These are phyloP conservation scores for Frankliniella fusca DNA, from an alignment of 2,888 invertebrate genomes.

Conservation along the genomic window DNA sequence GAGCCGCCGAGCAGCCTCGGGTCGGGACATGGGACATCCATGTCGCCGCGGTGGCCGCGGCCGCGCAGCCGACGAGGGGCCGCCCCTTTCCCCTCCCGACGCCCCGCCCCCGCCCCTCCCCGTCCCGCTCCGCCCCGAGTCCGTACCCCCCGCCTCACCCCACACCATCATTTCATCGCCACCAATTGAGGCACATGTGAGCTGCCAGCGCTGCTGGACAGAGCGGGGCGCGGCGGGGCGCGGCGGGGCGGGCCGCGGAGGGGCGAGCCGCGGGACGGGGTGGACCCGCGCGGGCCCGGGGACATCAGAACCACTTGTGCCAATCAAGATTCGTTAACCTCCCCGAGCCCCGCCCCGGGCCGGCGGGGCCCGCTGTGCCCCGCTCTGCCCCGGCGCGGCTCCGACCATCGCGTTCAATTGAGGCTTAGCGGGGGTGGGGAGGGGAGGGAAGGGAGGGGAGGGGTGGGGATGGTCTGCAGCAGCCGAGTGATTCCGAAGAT, in stretches of 20 bases:
- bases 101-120: neutral
- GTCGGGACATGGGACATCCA: too few relatives aligned
- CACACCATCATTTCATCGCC: conserved; percentile 12
- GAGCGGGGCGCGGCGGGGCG: too few relatives aligned
- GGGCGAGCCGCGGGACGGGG: too few relatives aligned
- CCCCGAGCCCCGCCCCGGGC: neutral
- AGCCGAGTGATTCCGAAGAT: too few relatives aligned
- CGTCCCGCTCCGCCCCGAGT: neutral
- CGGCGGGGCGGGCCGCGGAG: too few relatives aligned
- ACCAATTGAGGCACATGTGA: conserved; percentile 12
- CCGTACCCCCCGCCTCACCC: neutral
- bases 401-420: conserved; percentile 8
- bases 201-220: neutral
- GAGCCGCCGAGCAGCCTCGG: neutral
- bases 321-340: conserved; percentile 23
- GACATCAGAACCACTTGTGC: conserved; percentile 14
- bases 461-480: too few relatives aligned
- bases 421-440: neutral
- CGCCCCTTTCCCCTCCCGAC: neutral
- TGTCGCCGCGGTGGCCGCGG: neutral
- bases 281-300: neutral
- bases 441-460: neutral
- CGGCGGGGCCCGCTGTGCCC: neutral
- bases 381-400: neutral
- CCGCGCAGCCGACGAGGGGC: neutral